Conservation (phyloP, 1,140 invertebrate genomes). For the Drosophila sechellia region DNA sequence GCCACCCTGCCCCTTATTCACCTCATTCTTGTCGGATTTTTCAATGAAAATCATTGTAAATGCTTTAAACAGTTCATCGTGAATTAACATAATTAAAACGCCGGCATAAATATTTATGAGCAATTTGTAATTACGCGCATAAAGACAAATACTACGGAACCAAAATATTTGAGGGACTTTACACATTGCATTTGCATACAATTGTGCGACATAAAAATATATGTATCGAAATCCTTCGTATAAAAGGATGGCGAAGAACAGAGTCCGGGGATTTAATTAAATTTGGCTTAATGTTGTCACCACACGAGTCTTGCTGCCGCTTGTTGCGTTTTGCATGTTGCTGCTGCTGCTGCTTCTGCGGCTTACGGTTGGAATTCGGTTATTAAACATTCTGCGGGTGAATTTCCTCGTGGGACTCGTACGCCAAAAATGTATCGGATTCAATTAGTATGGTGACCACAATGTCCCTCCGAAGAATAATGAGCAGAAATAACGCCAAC, state of each 20-base stretch:
- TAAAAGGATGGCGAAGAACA: neutral
- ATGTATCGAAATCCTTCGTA: neutral
- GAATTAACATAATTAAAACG: constrained; percentile 50
- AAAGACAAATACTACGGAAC: constrained; percentile 15
- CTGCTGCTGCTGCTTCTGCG: constrained; percentile 7
- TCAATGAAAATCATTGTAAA: constrained; percentile 40
- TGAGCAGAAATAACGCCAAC: no score
- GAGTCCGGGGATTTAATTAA: constrained; percentile 62
- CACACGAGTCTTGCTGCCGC: constrained; percentile 13
- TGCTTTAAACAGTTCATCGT: constrained; percentile 18
- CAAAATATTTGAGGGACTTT: constrained; percentile 30
- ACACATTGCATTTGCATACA: constrained; percentile 20
- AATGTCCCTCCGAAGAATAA: constrained; percentile 85
- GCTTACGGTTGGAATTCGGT: constrained; percentile 15
- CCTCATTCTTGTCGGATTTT: constrained; percentile 11
- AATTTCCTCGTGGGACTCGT: constrained; percentile 94
- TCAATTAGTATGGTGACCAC: constrained; percentile 97
- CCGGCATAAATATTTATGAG: constrained; percentile 41
- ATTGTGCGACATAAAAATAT: constrained; percentile 1
- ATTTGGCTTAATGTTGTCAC: constrained; percentile 57
- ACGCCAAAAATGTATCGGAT: constrained; percentile 98
- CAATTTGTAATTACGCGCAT: constrained; percentile 29
- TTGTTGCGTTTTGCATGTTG: neutral
- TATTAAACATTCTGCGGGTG: constrained; percentile 72
- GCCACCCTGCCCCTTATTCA: neutral